Evolutionary conservation across 2,113 vertebrate species (phyloP), one percentile per base, ranked within the genome.

Genomic region (Psophia crepitans): DNA sequence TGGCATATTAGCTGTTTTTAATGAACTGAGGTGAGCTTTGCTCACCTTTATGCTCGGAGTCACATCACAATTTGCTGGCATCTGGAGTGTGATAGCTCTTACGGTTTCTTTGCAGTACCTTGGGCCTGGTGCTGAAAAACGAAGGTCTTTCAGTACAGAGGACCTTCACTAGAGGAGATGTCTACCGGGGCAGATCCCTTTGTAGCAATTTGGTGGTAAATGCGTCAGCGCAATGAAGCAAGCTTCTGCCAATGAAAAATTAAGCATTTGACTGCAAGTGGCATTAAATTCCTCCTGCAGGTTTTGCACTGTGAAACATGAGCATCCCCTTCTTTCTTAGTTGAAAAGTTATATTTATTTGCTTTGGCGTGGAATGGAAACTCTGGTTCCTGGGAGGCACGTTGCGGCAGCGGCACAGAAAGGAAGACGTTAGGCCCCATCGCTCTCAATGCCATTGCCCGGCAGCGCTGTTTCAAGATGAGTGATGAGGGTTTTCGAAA

Each of bases 171-270:
- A 22, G 56, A 43, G 30, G 26, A 33, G 51, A 6, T 12, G 46
- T 5, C 39, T 37, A 9, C 46, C 60, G 33, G 58, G 22, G 39
- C 64, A 82, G 44, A 14, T 33, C 26, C n/a, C 30, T 33, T 33
- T 12, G 20, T 20, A 22, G 51, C 44, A 22, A 2, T 30, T 51
- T n/a, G 49, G 8, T 13, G 68, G 5, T 12, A 3, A 66, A 32
- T 26, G 11, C 28, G 11, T 46, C 49, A 24, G 74, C 4, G 2
- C 78, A 7, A 0, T 1, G 44, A n/a, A 63, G 26, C 26, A 2
- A 60, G 48, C 33, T 57, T 24, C 78, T 68, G 58, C 71, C 33
- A 8, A 1, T 32, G 90, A 41, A n/a, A 16, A 49, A 19, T 2
- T 3, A 5, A 66, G 37, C n/a, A 0, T 32, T 71, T 70, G 80